Evolutionary conservation across 2,888 invertebrate genomes (phyloP).

Genomic region (Drosophila neonasuta): DNA sequence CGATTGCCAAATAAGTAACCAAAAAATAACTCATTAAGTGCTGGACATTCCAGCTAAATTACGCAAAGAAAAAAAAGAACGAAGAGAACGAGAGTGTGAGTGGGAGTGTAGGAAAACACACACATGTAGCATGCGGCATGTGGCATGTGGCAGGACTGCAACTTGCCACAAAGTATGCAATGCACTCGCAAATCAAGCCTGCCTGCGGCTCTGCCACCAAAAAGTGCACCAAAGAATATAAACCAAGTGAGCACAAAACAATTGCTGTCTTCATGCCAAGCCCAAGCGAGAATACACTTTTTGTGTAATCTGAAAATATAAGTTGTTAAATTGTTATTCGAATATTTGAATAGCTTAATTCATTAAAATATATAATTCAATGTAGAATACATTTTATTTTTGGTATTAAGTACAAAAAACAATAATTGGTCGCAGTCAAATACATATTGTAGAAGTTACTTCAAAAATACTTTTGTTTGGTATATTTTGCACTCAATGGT

Average conservation of each 20-base stretch:
- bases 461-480: no score
- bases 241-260: slow-evolving; percentile 15
- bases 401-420: no score
- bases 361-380: no score
- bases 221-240: slow-evolving; percentile 61
- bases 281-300: not conserved
- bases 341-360: no score
- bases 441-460: no score
- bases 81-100: not conserved
- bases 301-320: no score
- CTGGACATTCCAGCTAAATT: slow-evolving; percentile 75
- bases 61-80: slow-evolving; percentile 31
- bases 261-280: not conserved
- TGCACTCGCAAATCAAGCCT: slow-evolving; percentile 81
- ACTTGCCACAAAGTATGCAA: slow-evolving; percentile 77
- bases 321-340: no score
- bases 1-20: slow-evolving; percentile 57
- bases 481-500: no score
- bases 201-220: slow-evolving; percentile 72
- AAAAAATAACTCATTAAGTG: slow-evolving; percentile 80
- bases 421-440: no score
- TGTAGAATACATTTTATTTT: no score
- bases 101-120: no score
- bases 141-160: slow-evolving; percentile 42
- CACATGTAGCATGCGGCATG: slow-evolving; percentile 8